These are phyloP conservation scores for Ophiothrix spiculata DNA, from an alignment of 35 echinoderm and acorn worm species.

Conservation along the genomic window DNA sequence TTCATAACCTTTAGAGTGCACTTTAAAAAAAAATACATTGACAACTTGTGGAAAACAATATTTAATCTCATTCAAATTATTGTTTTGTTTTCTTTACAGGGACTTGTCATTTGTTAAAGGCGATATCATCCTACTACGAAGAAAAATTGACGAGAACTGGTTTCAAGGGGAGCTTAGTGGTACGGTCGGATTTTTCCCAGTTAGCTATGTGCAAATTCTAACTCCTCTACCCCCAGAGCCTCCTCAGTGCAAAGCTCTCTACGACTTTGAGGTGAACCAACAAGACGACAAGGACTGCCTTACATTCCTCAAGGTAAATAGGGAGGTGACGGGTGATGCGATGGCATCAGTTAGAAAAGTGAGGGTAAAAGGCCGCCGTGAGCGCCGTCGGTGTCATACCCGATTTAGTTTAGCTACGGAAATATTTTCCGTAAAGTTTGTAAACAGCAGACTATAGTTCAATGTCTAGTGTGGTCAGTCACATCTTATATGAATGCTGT, in stretches of 20 bases:
- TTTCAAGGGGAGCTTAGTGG: conserved; percentile 75
- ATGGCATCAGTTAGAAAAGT: no score
- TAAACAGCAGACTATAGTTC: no score
- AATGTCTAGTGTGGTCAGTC: no score
- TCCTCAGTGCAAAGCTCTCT: conserved; percentile 94
- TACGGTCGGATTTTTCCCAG: conserved; percentile 81
- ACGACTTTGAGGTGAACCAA: conserved; percentile 92
- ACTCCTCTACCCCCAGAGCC: conserved; percentile 71
- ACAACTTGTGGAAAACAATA: no score
- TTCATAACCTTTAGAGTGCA: no score
- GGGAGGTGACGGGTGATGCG: conserved; percentile 3
- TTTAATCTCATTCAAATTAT: no score
- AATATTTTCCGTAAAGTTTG: no score
- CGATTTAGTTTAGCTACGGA: not conserved
- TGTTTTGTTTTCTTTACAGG: conserved; percentile 42
- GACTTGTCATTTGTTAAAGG: conserved; percentile 96
- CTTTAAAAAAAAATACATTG: no score
- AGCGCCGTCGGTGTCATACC: not conserved
- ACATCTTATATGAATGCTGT: no score
- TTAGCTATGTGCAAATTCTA: conserved; percentile 81
- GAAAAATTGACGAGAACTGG: conserved; percentile 96
- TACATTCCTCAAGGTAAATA: conserved; percentile 80
- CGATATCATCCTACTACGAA: conserved; percentile 76
- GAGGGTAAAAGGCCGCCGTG: not conserved
- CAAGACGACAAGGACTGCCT: conserved; percentile 88